Conservation (phyloP, 2,113 vertebrate species). For the Etia nguti region DNA sequence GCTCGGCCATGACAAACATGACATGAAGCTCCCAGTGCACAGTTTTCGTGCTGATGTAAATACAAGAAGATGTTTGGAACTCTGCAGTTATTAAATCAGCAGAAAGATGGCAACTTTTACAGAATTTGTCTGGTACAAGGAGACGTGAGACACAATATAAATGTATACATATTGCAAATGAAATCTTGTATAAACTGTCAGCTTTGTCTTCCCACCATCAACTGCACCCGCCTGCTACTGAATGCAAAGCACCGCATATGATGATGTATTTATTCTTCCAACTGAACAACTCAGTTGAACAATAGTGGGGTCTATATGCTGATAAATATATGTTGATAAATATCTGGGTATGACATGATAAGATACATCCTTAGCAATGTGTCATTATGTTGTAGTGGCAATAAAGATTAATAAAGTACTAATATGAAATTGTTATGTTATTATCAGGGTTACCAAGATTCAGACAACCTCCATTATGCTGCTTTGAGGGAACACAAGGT, state of each 20-base stretch:
- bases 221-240: neutral
- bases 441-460: neutral
- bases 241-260: rapidly evolving
- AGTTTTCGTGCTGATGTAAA: neutral
- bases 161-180: neutral
- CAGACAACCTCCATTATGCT: neutral
- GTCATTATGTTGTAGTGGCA: rapidly evolving
- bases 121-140: neutral
- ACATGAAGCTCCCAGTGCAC: neutral
- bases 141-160: neutral
- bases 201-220: neutral
- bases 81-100: rapidly evolving
- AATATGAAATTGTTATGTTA: neutral
- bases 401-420: neutral
- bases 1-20: neutral
- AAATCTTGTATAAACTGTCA: neutral
- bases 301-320: too few species aligned
- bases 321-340: too few species aligned
- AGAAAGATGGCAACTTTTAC: neutral
- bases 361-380: rapidly evolving
- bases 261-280: neutral
- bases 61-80: neutral
- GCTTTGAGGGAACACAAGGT: neutral
- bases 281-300: too few species aligned
- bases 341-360: too few species aligned